Conservation (phyloP, 2,888 invertebrate species). For the Pandemis heparana region DNA sequence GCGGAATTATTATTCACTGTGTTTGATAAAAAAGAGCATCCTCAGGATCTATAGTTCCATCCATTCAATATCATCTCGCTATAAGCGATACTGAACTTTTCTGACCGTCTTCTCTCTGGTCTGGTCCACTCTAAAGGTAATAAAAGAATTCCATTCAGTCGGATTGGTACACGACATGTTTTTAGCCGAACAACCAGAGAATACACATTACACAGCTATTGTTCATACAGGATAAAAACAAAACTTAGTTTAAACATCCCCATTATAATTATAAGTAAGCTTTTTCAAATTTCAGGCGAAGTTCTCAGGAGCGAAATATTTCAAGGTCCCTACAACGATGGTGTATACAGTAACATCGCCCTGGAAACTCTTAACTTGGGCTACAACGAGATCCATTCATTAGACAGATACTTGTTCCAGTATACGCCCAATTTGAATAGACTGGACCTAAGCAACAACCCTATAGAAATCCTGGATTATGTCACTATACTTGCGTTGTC, state of each 20-base stretch:
- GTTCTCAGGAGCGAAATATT: slow-evolving; percentile 87
- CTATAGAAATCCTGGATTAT: slow-evolving; percentile 86
- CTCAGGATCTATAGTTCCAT: no score
- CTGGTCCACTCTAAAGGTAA: no score
- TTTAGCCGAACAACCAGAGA: no score
- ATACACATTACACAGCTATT: no score
- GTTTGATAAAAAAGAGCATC: no score
- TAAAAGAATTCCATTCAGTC: no score
- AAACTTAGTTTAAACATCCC: not conserved
- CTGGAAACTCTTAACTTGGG: slow-evolving; percentile 87
- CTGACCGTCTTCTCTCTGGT: no score
- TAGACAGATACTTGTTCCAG: slow-evolving; percentile 87
- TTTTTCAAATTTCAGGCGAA: slow-evolving; percentile 76
- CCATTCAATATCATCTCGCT: no score
- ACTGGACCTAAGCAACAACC: slow-evolving; percentile 87
- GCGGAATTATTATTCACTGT: no score
- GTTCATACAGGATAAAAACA: not conserved
- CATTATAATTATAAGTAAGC: not conserved
- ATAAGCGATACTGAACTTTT: no score
- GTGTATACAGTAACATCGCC: slow-evolving; percentile 84
- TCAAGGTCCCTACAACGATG: slow-evolving; percentile 87
- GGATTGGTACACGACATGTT: no score
- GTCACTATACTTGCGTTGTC: slow-evolving; percentile 86
- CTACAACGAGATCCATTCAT: slow-evolving; percentile 87
- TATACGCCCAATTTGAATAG: slow-evolving; percentile 87